phyloP scores from a whole-genome alignment of 2,888 invertebrate species.

The Euzophera pinguis region DNA sequence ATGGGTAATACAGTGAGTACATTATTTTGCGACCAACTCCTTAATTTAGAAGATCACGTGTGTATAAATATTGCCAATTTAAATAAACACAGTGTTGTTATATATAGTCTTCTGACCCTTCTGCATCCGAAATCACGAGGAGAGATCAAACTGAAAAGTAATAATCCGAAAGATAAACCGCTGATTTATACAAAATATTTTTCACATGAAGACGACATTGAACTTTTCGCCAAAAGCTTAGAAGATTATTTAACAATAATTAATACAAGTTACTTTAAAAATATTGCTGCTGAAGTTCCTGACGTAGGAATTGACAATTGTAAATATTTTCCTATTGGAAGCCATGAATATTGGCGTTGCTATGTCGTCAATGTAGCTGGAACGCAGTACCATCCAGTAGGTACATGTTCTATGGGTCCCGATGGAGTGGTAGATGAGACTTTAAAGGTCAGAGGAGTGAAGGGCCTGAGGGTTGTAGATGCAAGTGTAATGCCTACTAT shows the following conservation, averaged over 20 bases:
- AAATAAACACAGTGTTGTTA: constrained; percentile 22
- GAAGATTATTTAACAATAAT: constrained; percentile 29
- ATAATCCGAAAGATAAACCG: constrained; percentile 35
- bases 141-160: constrained; percentile 34
- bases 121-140: constrained; percentile 45
- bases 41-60: constrained; percentile 32
- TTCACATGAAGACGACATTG: constrained; percentile 32
- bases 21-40: constrained; percentile 31
- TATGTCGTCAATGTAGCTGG: constrained; percentile 38
- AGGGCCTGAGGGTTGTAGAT: constrained; percentile 78
- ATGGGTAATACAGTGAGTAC: constrained; percentile 29
- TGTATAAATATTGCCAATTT: constrained; percentile 32
- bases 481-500: constrained; percentile 80
- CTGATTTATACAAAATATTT: constrained; percentile 39
- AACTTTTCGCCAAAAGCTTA: constrained; percentile 27
- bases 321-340: constrained; percentile 31
- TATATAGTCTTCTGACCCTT: constrained; percentile 31
- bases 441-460: constrained; percentile 64
- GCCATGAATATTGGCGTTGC: constrained; percentile 51
- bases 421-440: constrained; percentile 34
- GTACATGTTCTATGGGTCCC: constrained; percentile 39
- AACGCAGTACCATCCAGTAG: constrained; percentile 38
- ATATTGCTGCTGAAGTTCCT: constrained; percentile 25
- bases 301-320: constrained; percentile 38
- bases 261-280: constrained; percentile 30